Evolutionary conservation across 2,888 invertebrate species (phyloP).

Genomic region (Periphyllus acericola): DNA sequence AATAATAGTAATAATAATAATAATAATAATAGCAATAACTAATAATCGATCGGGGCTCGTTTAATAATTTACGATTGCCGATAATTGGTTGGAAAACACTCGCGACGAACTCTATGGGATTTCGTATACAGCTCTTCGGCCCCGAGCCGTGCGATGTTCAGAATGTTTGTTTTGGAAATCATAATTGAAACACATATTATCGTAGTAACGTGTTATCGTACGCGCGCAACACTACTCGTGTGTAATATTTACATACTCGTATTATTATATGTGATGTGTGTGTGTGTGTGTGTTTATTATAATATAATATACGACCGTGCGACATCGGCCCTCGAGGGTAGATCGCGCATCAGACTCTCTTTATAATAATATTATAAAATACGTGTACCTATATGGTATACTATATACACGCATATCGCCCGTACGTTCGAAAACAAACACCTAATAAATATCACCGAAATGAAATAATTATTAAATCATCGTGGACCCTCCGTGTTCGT

Average conservation of each 20-base stretch:
- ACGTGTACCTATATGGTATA: background rate
- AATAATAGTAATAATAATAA: no score
- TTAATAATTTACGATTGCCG: constrained; percentile 40
- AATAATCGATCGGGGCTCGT: constrained; percentile 33
- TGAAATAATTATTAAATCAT: constrained; percentile 53
- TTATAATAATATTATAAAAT: background rate
- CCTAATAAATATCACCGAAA: constrained; percentile 48
- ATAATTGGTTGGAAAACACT: constrained; percentile 53
- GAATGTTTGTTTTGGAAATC: constrained; percentile 56
- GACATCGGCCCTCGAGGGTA: constrained; percentile 34
- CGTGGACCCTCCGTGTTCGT: background rate
- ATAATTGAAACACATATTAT: constrained; percentile 43
- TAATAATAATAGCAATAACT: constrained; percentile 16
- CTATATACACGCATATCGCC: no score
- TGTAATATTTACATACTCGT: no score
- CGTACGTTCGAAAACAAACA: constrained; percentile 26
- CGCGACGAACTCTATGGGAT: constrained; percentile 36
- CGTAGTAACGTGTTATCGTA: background rate
- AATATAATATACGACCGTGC: background rate
- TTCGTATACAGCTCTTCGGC: constrained; percentile 10
- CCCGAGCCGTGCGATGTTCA: background rate
- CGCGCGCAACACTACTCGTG: background rate
- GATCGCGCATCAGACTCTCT: constrained; percentile 1
- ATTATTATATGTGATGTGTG: no score
- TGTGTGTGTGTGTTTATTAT: no score